Evolutionary conservation across 2,888 invertebrate species (phyloP).

Genomic region (Drosophila trichaetosa): DNA sequence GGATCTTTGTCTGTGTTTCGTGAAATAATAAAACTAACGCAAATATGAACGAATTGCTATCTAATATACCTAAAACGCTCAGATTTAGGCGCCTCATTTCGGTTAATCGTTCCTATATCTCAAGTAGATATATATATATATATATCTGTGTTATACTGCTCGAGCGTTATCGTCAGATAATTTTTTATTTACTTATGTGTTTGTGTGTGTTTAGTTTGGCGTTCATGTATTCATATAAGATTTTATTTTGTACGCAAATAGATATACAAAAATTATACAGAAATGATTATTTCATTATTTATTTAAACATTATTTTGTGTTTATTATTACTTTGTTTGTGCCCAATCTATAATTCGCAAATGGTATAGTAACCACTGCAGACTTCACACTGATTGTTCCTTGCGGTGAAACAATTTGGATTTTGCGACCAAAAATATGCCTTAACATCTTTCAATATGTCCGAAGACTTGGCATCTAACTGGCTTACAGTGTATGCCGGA

Average conservation of each 20-base stretch:
- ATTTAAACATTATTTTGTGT: constrained; percentile 45
- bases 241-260: constrained; percentile 60
- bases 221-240: constrained; percentile 55
- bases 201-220: constrained; percentile 40
- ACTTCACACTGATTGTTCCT: constrained; percentile 35
- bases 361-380: constrained; percentile 62
- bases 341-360: constrained; percentile 45
- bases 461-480: constrained; percentile 6
- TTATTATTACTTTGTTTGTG: constrained; percentile 15
- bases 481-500: accelerated
- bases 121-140: constrained; percentile 4
- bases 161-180: constrained; percentile 4
- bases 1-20: constrained; percentile 81
- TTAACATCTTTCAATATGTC: constrained; percentile 50
- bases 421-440: constrained; percentile 55
- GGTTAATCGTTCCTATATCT: constrained; percentile 29
- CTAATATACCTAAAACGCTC: constrained; percentile 19
- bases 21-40: constrained; percentile 71
- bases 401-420: constrained; percentile 46
- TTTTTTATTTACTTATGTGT: constrained; percentile 23
- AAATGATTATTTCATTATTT: constrained; percentile 54
- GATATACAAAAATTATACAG: constrained; percentile 47
- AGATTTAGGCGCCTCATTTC: constrained; percentile 5
- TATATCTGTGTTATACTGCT: constrained; percentile 3
- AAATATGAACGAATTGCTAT: constrained; percentile 39